Base-by-base conservation (phyloP, 1,140 invertebrate genomes). In the Rhizoglyphus robini region DNA sequence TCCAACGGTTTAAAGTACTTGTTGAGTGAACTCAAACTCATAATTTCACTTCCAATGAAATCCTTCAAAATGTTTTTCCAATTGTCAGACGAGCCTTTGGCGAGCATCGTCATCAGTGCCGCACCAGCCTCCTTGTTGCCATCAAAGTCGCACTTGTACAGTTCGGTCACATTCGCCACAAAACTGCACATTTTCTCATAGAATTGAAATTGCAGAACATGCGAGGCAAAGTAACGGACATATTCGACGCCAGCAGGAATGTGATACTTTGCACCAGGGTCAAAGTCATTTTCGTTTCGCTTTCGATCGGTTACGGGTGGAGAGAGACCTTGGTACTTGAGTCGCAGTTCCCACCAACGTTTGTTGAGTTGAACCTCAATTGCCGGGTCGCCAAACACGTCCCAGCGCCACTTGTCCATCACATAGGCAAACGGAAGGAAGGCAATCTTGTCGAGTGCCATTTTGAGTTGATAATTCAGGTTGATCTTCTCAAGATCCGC, bases 121-220 rank as follows among this genome's bases (percentile, higher is more conserved):
- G 70, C 27, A 11, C 78, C 78, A 4, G 78, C 78, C 25, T 71
- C 69, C 60, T 71, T 71, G 0, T 74, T 76, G 11, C 70, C 47
- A 65, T 78, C 76, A 68, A 96, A 88, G 75, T 96, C 91, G 76
- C 91, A 96, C 72, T 86, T 86, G 76, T 95, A 87, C 18, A 96
- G 75, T 11, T 8, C 8, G 18, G 36, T 41, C 36, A 8, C 8
- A 0, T 86, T 86, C 60, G 83, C 83, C 0, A 73, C 75, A 73
- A 92, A 86, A 2, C 84, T 83, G 72, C 91, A 96, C 59, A 95
- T 75, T 2, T 86, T 80, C 47, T 88, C 78, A 74, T 94, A 88
- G 18, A 96, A 82, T 76, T 95, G 90, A 79, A 95, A 95, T 76
- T 95, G 90, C 1, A 95, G 80, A 4, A 96, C 81, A 1, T 85